Evolutionary conservation across 2,113 vertebrate species (phyloP), one percentile per base, ranked within the genome.

Genomic region (Pheucticus melanocephalus): DNA sequence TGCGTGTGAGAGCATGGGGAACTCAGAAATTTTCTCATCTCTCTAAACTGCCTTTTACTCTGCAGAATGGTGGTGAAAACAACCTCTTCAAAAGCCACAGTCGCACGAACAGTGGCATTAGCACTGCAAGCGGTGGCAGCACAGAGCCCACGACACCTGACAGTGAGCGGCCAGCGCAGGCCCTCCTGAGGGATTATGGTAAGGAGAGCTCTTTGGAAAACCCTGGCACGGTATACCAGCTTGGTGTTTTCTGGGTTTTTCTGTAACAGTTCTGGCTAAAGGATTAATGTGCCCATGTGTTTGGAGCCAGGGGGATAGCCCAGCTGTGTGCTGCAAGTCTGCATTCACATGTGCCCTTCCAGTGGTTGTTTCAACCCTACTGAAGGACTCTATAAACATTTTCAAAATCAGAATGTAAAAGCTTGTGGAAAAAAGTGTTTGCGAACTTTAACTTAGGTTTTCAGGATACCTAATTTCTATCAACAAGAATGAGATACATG

Each of bases 171-270:
- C 98, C 99, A 5, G 98, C 98, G 15, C 99, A 99, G 15, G 99
- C 99, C 23, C 98, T 99, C 24, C 97, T 99, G 24, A 98, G 99
- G 78, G 99, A 99, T 92, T 99, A 99, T 86, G 99, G 99, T 99
- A 98, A 98, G 98, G 59, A 50, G 2, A 31, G 39, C 31, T 64
- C 59, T 61, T 56, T 11, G 33, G 30, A 11, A 57, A 75, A 56
- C 11, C 10, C 68, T 86, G 40, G 14, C 35, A 7, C 16, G 18
- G 33, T 44, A 6, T 69, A n/a, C n/a, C 25, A 45, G 25, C 30
- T 33, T 28, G 47, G 6, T 54, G 45, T 39, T 31, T 11, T 33
- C 27, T 40, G 40, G 10, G 31, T 50, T 60, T 73, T 56, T 47
- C 24, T 63, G 30, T 84, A 27, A 50, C 50, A 7, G 4, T 70